phyloP scores from a whole-genome alignment of 35 echinoderm and acorn worm genomes.

The Strongylocentrotus purpuratus region DNA sequence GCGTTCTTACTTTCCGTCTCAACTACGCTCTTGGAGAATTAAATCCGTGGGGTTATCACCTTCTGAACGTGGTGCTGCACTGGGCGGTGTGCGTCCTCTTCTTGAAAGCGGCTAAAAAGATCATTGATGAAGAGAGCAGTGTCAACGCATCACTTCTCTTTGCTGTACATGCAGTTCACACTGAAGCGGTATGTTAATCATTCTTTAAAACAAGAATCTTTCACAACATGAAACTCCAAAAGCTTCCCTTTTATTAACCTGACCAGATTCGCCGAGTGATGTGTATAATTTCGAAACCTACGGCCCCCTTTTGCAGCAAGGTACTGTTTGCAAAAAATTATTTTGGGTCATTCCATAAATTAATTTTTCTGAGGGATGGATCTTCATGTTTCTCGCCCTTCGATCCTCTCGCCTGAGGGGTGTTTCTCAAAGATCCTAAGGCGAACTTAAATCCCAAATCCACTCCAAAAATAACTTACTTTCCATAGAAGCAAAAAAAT shows the following conservation, averaged over 20 bases:
- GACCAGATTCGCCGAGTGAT: too few species aligned
- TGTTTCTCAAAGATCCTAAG: too few species aligned
- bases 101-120: constrained; percentile 51
- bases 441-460: too few species aligned
- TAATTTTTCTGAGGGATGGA: neutral
- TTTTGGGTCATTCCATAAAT: too few species aligned
- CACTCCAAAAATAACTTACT: too few species aligned
- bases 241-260: too few species aligned
- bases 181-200: constrained; percentile 78
- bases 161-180: constrained; percentile 86
- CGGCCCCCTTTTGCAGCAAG: too few species aligned
- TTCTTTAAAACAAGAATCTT: neutral
- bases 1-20: constrained; percentile 75
- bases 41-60: constrained; percentile 76
- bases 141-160: constrained; percentile 71
- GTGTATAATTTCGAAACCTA: neutral
- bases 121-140: constrained; percentile 56
- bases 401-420: too few species aligned
- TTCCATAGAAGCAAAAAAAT: too few species aligned
- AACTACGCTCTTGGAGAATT: too few species aligned
- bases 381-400: too few species aligned
- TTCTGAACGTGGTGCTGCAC: constrained; percentile 78
- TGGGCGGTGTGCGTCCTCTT: constrained; percentile 68
- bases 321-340: too few species aligned
- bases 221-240: neutral